Conservation (phyloP, 2,113 vertebrate genomes). For the Callocephalon fimbriatum region DNA sequence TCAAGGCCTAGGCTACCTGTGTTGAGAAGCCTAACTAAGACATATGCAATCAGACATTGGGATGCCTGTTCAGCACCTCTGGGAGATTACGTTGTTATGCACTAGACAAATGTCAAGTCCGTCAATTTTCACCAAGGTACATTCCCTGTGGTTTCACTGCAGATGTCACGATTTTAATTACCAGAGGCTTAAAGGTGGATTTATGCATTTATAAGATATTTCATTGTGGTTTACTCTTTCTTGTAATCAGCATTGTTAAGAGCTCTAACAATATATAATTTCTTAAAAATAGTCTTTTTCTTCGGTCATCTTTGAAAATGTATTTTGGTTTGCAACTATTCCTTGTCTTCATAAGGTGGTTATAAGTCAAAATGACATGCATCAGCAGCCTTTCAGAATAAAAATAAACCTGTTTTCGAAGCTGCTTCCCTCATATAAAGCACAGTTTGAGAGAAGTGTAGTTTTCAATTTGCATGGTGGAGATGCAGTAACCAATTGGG, state of each 20-base stretch:
- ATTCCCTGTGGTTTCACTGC: neutral
- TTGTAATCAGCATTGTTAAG: neutral
- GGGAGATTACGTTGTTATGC: neutral
- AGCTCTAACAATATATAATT: neutral
- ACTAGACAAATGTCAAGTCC: neutral
- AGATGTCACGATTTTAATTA: conserved; percentile 2
- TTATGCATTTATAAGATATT: neutral
- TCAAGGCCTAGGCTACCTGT: neutral
- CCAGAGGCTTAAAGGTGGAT: neutral
- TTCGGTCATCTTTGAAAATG: neutral
- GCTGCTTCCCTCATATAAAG: neutral
- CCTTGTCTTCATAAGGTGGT: neutral
- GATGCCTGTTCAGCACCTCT: neutral
- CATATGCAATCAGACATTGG: neutral
- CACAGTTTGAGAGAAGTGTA: neutral
- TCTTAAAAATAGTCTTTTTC: neutral
- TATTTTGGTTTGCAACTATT: neutral
- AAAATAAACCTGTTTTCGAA: neutral
- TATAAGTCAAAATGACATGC: neutral
- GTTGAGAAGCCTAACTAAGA: neutral
- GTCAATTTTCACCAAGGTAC: neutral
- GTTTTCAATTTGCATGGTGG: conserved; percentile 13
- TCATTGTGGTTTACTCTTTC: neutral
- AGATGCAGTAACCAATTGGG: conserved; percentile 31
- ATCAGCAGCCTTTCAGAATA: neutral